Base-by-base conservation (phyloP, 2,888 invertebrate genomes). In the Drosophila diplacantha region DNA sequence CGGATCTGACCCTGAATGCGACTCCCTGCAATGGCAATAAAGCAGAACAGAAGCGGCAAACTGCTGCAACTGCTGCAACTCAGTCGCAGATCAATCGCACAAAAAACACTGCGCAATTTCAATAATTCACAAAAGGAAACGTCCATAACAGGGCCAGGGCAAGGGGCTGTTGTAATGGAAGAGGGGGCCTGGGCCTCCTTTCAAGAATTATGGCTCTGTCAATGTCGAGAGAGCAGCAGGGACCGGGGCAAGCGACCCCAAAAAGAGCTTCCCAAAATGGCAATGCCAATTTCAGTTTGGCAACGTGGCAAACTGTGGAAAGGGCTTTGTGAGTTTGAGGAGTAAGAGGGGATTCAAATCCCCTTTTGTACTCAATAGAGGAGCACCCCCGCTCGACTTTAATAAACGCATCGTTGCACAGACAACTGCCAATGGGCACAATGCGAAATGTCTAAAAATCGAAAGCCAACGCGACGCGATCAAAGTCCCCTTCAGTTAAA, bases 351-450 rank as follows among this genome's bases (percentile, higher is more conserved):
- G 20, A 20, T 29, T 31, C 2, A 44, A 44, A 29, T 31, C 35
- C 35, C 55, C 56, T 55, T 49, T 18, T 35, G 18, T 49, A 54
- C 32, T 34, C 34, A 71, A 71, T 67, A 68, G 53, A 59, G 64
- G 53, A 59, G 63, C 75, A 73, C 75, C 78, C 78, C 78, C 56
- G 51, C 34, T 38, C 47, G 55, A 47, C 43, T 53, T 53, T 53
- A 81, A 80, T 81, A 76, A 80, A 80, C 81, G 80, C 80, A 80
- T 80, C 80, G 80, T 61, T 80, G 80, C 68, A 65, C 81, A 74
- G 52, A 68, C 66, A 69, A 64, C 54, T 59, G 67, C 58, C 51
- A 62, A 55, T 37, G 51, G 70, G 69, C 69, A 76, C 81, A 80
- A 79, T 80, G 73, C 69, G 70, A 79, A 76, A 80, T 76, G 74